Evolutionary conservation across 2,797 vertebrate genomes (phyloP), one percentile per base, ranked within the genome.

Genomic region (Helostoma temminkii): DNA sequence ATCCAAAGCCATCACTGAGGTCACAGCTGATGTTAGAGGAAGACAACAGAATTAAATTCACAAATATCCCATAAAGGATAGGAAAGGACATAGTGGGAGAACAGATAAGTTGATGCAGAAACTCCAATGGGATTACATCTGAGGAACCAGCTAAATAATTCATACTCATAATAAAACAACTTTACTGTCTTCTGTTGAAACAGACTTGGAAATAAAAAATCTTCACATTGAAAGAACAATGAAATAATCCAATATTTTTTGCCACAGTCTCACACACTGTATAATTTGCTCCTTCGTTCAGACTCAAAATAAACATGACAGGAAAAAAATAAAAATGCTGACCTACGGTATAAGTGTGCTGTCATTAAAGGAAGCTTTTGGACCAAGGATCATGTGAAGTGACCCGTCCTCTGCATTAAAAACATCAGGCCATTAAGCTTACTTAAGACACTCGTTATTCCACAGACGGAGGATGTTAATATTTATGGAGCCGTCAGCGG

Each of bases 131-230:
- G 25, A 46, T 39, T 24, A 6, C 11, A 76, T 66, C 56, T 39
- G 42, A 14, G 11, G 58, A 66, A 66, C 73, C 53, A 57, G 58
- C 24, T 83, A 60, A 89, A 87, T 84, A 65, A 85, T 87, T 83
- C 30, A 88, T 75, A 57, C 19, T 66, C 9, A 65, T 63, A 71
- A 71, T 65, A 80, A 84, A 86, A 57, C 66, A 48, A 54, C 81
- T 82, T 74, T 75, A 78, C 71, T 81, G 84, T 82, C 79, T 77
- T 84, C 87, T 91, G 83, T 79, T 82, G 85, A 67, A 54, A 28
- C 49, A 42, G 14, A 2, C 37, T 42, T 36, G 49, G 49, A 82
- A 69, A 75, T 41, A 26, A 79, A 66, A 69, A 78, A 66, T 12
- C 22, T 7, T 7, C 2, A 65, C 37, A 0, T 18, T 24, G 10